phyloP scores from a whole-genome alignment of 2,797 vertebrate genomes.

The Coracias cyanogaster region DNA sequence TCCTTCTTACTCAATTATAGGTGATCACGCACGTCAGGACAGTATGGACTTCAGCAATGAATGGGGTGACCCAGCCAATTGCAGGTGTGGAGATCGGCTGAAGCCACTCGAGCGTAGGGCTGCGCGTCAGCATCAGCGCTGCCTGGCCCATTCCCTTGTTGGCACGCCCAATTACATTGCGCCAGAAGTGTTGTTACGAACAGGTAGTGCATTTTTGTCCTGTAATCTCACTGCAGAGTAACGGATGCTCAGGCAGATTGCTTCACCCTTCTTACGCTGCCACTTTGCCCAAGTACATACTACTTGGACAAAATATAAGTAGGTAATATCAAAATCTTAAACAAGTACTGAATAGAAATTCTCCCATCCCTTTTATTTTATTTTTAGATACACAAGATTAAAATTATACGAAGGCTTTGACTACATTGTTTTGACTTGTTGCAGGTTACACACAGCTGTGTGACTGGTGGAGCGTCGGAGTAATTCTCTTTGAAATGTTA shows the following conservation, averaged over 20 bases:
- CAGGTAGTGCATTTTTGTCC: conserved; percentile 79
- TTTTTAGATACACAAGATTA: not conserved
- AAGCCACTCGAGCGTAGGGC: conserved; percentile 94
- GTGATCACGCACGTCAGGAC: conserved; percentile 95
- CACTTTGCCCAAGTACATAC: not conserved
- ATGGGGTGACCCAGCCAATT: conserved; percentile 93
- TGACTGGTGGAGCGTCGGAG: conserved; percentile 99
- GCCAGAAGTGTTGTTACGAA: conserved; percentile 92
- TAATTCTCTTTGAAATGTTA: conserved; percentile 98
- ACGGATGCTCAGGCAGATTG: not conserved
- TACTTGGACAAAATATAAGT: not conserved
- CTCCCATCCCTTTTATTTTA: not conserved
- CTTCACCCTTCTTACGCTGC: not conserved
- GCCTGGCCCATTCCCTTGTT: conserved; percentile 94
- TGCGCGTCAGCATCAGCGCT: conserved; percentile 95
- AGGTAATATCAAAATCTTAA: not conserved
- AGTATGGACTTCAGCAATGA: conserved; percentile 99
- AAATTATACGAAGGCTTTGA: not conserved
- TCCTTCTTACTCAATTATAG: conserved; percentile 66
- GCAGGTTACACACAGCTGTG: conserved; percentile 98
- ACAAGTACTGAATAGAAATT: not conserved
- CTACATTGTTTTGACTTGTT: conserved; percentile 32
- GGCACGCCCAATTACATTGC: conserved; percentile 98
- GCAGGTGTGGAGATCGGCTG: conserved; percentile 92
- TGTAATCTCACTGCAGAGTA: not conserved